phyloP scores from a whole-genome alignment of 1,140 invertebrate genomes.

The Atta colombica region DNA sequence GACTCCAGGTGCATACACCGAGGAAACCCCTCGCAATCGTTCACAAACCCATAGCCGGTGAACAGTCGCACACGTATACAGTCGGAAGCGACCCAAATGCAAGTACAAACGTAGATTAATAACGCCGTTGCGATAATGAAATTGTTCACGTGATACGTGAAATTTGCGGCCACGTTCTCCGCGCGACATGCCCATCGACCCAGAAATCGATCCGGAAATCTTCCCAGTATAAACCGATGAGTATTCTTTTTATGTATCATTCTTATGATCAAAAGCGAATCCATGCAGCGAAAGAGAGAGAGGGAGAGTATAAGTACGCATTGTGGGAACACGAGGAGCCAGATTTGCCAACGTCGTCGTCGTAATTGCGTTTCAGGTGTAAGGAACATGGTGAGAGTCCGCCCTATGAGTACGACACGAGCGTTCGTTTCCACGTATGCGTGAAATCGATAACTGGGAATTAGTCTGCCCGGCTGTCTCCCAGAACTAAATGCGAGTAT shows the following conservation, averaged over 20 bases:
- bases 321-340: neutral
- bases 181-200: constrained; percentile 5
- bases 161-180: constrained; percentile 31
- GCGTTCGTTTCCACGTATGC: constrained; percentile 75
- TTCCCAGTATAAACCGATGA: neutral
- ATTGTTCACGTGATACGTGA: constrained; percentile 48
- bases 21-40: constrained; percentile 60
- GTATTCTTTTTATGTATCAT: neutral
- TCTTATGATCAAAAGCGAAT: constrained; percentile 9
- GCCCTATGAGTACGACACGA: constrained; percentile 71
- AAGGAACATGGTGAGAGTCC: constrained; percentile 51
- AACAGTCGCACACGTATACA: constrained; percentile 38
- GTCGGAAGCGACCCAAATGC: constrained; percentile 68
- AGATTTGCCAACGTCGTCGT: constrained; percentile 4
- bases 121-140: constrained; percentile 60
- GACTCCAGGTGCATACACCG: constrained; percentile 61
- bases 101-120: constrained; percentile 51
- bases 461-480: constrained; percentile 81
- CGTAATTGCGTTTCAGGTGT: constrained; percentile 48
- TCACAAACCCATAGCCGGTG: constrained; percentile 50
- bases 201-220: constrained; percentile 4
- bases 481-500: constrained; percentile 70
- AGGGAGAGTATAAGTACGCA: neutral
- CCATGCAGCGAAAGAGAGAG: neutral
- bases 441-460: constrained; percentile 82